Base-by-base conservation (phyloP, 2,888 invertebrate species). In the Creontiades dilutus region DNA sequence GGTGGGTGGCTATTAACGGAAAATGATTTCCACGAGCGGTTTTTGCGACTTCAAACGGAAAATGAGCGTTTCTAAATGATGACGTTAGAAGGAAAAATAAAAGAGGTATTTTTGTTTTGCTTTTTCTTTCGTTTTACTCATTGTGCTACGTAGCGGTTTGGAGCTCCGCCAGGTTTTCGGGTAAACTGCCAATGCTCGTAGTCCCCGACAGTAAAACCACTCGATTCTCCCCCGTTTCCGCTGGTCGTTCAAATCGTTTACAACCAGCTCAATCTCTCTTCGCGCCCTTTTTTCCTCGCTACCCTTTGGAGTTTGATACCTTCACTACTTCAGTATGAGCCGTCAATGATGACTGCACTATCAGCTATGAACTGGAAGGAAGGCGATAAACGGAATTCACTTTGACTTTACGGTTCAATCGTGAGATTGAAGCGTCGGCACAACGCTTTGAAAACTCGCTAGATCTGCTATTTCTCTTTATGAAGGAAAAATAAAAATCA, bases 171-270 rank as follows among this genome's bases (percentile, higher is more conserved):
- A 68, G 68, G 68, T 68, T 68, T 27, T 23, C 68, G 68, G 68
- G 68, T 61, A 23, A 68, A 68, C 68, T 68, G 68, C 68, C 68
- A 68, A 27, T 68, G 68, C 68, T 68, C 16, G 61, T 61, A 61
- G 19, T 9, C 68, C 12, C 68, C 12, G 68, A 23, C 68, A 19
- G 68, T 68, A 12, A 68, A 68, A 68, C 68, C 68, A 68, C 68
- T 68, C 68, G 68, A 68, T 68, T 68, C 13, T 23, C 23, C 23
- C 68, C 68, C 3, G 23, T 61, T 68, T 19, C 12, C 19, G 23
- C 19, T 5, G 68, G 23, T 68, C 68, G 68, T 68, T 68, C 27
- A 0, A 2, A 9, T 12, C 19, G 23, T 5, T 68, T 68, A 27
- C 27, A 23, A 23, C 68, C 27, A 23, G 68, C 68, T 5, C 23